Evolutionary conservation across 2,797 vertebrate species (phyloP), one percentile per base, ranked within the genome.

Genomic region (Falco biarmicus): DNA sequence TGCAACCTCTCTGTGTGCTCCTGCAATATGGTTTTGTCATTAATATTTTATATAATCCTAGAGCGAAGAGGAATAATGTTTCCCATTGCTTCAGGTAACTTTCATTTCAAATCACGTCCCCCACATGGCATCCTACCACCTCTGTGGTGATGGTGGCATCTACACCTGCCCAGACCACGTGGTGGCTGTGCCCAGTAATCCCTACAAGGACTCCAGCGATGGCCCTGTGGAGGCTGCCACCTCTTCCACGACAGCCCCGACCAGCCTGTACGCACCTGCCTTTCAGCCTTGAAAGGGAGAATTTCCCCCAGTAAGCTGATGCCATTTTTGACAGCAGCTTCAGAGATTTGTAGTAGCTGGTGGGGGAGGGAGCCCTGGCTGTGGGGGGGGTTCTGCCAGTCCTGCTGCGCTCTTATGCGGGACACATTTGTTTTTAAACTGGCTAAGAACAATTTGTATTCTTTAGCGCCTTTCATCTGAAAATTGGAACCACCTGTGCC

Each of bases 101-200:
- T 51, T 37, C 7, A 32, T 45, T 60, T 82, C 50, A 32, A 34
- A 9, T 47, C 39, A 15, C 6, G 1, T 19, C 6, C 7, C 19
- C 8, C 2, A 1, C 17, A 3, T 8, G 50, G 19, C n/a, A 17
- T 65, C 39, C 69, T 45, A 2, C 29, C 48, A 13, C 45, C 34
- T 6, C 1, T 21, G 3, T 4, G 17, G 24, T 14, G 18, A 66
- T 41, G 39, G 39, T 13, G 39, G 39, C 18, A 13, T 2, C 31
- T 37, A 0, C 8, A 7, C 29, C 84, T 56, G 34, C 56, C 0
- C 0, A 32, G 63, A 32, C 32, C 22, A 3, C 0, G 0, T 10
- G 34, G 39, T 3, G 6, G 5, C 29, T 47, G 10, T 34, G 57
- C 37, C 15, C 3, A 34, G 31, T 34, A 21, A 15, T 8, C 39